Percentiles rank a stretch among this genome's conserved stretches.
Conservation (phyloP, 2,888 invertebrate genomes). For the Acrobasis consociella region DNA sequence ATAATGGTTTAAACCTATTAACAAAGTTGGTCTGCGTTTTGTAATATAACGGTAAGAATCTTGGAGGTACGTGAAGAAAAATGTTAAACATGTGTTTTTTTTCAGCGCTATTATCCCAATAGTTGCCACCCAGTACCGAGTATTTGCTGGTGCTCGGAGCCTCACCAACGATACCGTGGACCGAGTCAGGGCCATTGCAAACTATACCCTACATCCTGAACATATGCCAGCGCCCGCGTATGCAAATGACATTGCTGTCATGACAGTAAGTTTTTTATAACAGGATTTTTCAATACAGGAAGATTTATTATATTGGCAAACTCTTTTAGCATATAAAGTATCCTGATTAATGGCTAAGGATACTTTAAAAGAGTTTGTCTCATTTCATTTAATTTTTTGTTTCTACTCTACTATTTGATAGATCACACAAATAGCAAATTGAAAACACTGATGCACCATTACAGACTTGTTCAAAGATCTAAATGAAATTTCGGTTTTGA, state of each 20-base stretch:
- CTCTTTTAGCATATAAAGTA: no score
- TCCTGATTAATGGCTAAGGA: no score
- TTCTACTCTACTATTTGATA: not conserved
- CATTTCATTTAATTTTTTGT: no score
- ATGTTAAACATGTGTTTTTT: not conserved
- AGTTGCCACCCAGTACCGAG: conserved; percentile 31
- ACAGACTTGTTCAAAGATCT: no score
- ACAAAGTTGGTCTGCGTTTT: no score
- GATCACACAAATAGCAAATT: not conserved
- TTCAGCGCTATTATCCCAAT: conserved; percentile 30
- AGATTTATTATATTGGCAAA: no score
- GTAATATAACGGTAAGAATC: no score
- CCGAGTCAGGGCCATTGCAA: conserved; percentile 35
- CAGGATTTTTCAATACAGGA: no score
- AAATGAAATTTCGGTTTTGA: no score
- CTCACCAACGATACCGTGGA: conserved; percentile 36
- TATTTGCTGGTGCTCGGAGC: conserved; percentile 39
- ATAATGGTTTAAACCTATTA: no score
- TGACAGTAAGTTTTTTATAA: conserved; percentile 45
- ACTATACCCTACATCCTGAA: conserved; percentile 39
- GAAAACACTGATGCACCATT: no score
- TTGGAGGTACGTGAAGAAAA: not conserved
- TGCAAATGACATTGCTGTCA: conserved; percentile 44
- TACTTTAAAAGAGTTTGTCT: no score
- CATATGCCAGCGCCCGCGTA: conserved; percentile 32